Base-by-base conservation (phyloP, 2,888 invertebrate species). In the Tuberolachnus salignus region DNA sequence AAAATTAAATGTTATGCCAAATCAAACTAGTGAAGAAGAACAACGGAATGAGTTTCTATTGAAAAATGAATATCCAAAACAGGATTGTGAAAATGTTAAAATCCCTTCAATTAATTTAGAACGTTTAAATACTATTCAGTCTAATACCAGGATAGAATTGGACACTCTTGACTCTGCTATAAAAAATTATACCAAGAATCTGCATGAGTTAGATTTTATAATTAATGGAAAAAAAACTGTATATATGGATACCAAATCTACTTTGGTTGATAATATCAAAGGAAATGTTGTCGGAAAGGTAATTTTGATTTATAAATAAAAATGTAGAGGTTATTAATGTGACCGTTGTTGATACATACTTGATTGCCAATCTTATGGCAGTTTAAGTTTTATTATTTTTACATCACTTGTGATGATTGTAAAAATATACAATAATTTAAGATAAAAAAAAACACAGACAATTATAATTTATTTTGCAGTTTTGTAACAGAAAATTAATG, bases 231-330 rank as follows among this genome's bases (percentile, higher is more conserved):
- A 3, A 34, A 6, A 4, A 4, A 34, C 34, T 34, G 34, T 34
- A 34, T 34, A 4, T 34, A 6, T 4, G 34, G 3, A 34, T 13
- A 34, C 42, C 10, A 26, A 59, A 57, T 21, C 64, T n/a, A 34
- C 10, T 14, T 46, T 6, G 1, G 14, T 44, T 44, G 19, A 70
- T 57, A 19, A 57, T 44, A 44, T 57, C 16, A 23, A 14, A 21
- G 57, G 42, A 23, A 44, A 23, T 55, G 21, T 34, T 59, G n/a
- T 59, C 1, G 3, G 49, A 19, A 49, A 70, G n/a, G 70, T 70
- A 70, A 70, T 57, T 23, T 34, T 34, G 3, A 34, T 34, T 34
- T 34, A 6, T 6, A 34, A 4, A 34, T 34, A 34, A 6, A 34
- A 34, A 34, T 6, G 6, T 34, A 34, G 34, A 34, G 6, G 9